Evolutionary conservation across 2,888 invertebrate species (phyloP), one percentile per base, ranked within the genome.

Genomic region (Dryobota labecula): DNA sequence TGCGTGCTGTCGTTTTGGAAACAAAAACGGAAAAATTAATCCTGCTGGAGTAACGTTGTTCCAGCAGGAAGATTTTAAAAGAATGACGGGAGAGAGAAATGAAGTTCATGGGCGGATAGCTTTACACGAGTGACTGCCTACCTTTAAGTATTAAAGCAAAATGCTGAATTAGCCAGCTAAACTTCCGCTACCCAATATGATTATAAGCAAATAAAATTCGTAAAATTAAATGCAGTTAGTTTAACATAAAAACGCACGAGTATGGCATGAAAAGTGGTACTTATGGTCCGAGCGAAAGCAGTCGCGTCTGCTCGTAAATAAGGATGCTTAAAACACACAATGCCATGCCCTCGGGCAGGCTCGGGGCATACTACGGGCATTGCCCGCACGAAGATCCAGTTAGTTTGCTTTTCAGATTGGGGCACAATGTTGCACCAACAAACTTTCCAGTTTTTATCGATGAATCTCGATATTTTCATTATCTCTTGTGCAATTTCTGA

Each of bases 271-370:
- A 58, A 68, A 77, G 60, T 51, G 53, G 76, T 53, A 60, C 63
- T 54, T 71, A 47, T 36, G 54, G 73, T 56, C 56, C 45, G 62
- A 76, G 49, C 58, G 66, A 76, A 54, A 76, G 66, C 65, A 77
- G 43, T 60, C 73, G 33, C 54, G 57, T 78, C 47, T 60, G 63
- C 62, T 63, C 41, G 57, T 73, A 78, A 78, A 79, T 76, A 80
- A 80, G 73, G 70, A 75, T 60, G 66, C 69, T 67, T 69, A 53
- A 75, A 78, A 69, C 64, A 70, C 65, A 80, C 76, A 80, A 80
- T 80, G 76, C 65, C 58, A 51, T 49, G 68, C 63, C 72, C 47
- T 67, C 65, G 57, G 61, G 56, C 58, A 36, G 51, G 58, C 79
- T 43, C 30, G 41, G 58, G 62, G 56, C 65, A 51, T 45, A 62